Percentiles rank a stretch among this genome's conserved stretches.
Evolutionary conservation across 2,888 invertebrate species (phyloP).

Genomic region (Saturnia japonica): DNA sequence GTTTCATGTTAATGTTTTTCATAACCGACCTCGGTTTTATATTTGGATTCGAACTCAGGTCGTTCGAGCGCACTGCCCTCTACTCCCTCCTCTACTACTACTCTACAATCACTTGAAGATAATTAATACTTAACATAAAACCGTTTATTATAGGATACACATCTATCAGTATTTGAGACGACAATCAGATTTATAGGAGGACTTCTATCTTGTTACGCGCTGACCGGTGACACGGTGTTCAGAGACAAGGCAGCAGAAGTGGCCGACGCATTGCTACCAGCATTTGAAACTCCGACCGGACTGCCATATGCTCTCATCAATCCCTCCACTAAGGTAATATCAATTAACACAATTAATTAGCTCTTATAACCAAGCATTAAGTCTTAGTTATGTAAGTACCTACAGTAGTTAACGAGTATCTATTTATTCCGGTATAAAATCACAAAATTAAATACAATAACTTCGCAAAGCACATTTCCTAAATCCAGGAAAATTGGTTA

Average conservation of each 20-base stretch:
- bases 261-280: conserved; percentile 96
- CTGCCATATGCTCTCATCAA: conserved; percentile 97
- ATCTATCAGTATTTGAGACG: conserved; percentile 98
- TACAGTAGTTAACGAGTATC: no score
- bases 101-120: no score
- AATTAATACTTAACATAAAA: conserved; percentile 8
- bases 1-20: no score
- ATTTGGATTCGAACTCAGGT: no score
- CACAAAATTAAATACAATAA: background rate
- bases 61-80: no score
- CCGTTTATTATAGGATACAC: conserved; percentile 85
- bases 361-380: background rate
- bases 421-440: no score
- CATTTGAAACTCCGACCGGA: conserved; percentile 98
- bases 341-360: background rate
- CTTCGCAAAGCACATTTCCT: background rate
- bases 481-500: background rate
- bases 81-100: no score
- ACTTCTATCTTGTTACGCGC: conserved; percentile 94
- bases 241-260: conserved; percentile 95
- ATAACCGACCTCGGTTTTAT: no score
- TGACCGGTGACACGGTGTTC: conserved; percentile 98
- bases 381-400: background rate
- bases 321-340: conserved; percentile 89
- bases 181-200: conserved; percentile 99